Base-by-base conservation (phyloP, 2,113 vertebrate genomes). In the Brienomyrus brachyistius region DNA sequence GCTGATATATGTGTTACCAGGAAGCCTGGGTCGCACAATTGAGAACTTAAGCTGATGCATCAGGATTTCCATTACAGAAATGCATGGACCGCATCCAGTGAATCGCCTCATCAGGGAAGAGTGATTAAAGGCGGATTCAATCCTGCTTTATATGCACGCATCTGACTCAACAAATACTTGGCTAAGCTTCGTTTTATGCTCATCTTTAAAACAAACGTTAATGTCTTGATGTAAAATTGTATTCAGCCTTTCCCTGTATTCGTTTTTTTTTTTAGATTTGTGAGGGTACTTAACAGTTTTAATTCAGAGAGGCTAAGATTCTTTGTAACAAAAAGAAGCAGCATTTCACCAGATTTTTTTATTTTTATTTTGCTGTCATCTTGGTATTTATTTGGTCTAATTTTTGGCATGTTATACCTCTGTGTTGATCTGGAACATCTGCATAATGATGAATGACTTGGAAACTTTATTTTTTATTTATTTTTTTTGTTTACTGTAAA, bases 81-180 rank as follows among this genome's bases (percentile, higher is more conserved):
- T 62, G 51, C 77, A 88, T 88, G 91, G 93, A 93, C 93, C 92
- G 94, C 92, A 92, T 40, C 66, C 90, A 52, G 83, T 77, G 88
- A 90, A 87, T 35, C 88, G 59, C 62, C 80, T 40, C 10, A 88
- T 90, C 87, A 54, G 56, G 17, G 35, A 59, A 51, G 40, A 40
- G 88, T 88, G 82, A 90, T 90, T 82, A 45, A 51, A 47, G 23
- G 7, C 19, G 23, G 19, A 47, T 27, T 23, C 45, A 43, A 47
- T 88, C 56, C 62, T 66, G 52, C 17, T n/a, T 70, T 27, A 40
- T 70, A 7, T 48, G 23, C n/a, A 1, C n/a, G 10, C 23, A 48
- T 45, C 43, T n/a, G 59, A n/a, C 15, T 88, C 17, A 43, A 87
- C 27, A 87, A 21, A 40, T 21, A 40, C 86, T 51, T 45, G 85